Conservation (phyloP, 2,113 vertebrate species). For the Hemiscyllium ocellatum region DNA sequence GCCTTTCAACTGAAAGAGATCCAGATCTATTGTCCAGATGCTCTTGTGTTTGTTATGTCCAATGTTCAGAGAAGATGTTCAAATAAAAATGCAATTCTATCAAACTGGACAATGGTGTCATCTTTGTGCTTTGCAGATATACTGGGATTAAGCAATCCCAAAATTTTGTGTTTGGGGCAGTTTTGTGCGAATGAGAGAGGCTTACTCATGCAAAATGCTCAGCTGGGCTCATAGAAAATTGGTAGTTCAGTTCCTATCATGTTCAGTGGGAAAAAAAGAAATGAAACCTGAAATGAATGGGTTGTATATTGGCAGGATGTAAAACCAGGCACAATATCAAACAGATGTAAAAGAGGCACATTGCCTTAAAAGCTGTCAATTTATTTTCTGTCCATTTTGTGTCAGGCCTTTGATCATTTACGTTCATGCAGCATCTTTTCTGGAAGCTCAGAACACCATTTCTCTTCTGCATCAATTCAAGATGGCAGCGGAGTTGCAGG, state of each 20-base stretch:
- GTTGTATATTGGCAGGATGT: not conserved
- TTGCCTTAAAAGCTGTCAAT: not conserved
- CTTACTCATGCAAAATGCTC: not conserved
- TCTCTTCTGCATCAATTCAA: not conserved
- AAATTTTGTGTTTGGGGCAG: not conserved
- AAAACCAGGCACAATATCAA: not conserved
- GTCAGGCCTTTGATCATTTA: not conserved
- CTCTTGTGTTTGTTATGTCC: not conserved
- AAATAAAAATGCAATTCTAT: not conserved
- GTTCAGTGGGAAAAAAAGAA: not conserved
- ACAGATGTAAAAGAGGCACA: not conserved
- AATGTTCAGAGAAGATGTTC: not conserved
- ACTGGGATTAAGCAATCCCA: not conserved
- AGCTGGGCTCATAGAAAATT: not conserved
- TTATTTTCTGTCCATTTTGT: not conserved
- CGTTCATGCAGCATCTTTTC: not conserved
- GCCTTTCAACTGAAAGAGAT: not conserved
- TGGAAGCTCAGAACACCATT: not conserved
- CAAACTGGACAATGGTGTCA: not conserved
- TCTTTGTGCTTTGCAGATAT: not conserved
- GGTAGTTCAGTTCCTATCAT: not conserved
- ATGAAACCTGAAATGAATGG: not conserved
- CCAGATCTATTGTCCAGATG: not conserved
- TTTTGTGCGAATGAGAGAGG: no score
- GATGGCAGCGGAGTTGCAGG: no score